These are phyloP conservation scores for Meandrusa payeni DNA, from an alignment of 2,888 invertebrate species.

Conservation along the genomic window DNA sequence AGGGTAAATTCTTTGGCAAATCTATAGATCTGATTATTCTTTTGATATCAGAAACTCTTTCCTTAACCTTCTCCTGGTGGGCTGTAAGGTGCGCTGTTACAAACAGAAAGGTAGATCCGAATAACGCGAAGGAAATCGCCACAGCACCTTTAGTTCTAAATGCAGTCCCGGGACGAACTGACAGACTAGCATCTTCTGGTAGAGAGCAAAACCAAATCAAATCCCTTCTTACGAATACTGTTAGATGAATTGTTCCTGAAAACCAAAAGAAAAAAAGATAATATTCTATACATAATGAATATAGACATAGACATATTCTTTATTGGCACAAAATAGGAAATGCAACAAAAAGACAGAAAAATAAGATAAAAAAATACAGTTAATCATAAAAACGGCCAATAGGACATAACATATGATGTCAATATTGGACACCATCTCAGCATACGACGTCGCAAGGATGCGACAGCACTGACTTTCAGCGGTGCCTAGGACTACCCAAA, in stretches of 20 bases:
- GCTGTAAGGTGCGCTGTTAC: slow-evolving; percentile 97
- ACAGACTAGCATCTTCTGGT: slow-evolving; percentile 92
- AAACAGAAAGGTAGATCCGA: slow-evolving; percentile 97
- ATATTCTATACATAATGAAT: too few species aligned
- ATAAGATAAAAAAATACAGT: too few species aligned
- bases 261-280: too few species aligned
- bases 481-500: too few species aligned
- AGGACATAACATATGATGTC: too few species aligned
- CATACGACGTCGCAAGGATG: too few species aligned
- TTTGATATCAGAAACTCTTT: slow-evolving; percentile 91
- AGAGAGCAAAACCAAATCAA: slow-evolving; percentile 98
- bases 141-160: slow-evolving; percentile 97
- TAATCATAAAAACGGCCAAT: too few species aligned
- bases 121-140: slow-evolving; percentile 94
- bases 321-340: too few species aligned
- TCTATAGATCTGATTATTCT: slow-evolving; percentile 90
- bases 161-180: slow-evolving; percentile 94
- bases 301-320: too few species aligned
- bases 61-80: slow-evolving; percentile 93
- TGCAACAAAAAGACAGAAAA: too few species aligned
- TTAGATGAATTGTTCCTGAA: slow-evolving; percentile 91
- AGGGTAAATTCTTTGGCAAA: slow-evolving; percentile 89
- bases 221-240: slow-evolving; percentile 93
- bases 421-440: too few species aligned
- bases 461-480: too few species aligned